Base-by-base conservation (phyloP, 2,888 invertebrate genomes). In the Galerucella nymphaeae region DNA sequence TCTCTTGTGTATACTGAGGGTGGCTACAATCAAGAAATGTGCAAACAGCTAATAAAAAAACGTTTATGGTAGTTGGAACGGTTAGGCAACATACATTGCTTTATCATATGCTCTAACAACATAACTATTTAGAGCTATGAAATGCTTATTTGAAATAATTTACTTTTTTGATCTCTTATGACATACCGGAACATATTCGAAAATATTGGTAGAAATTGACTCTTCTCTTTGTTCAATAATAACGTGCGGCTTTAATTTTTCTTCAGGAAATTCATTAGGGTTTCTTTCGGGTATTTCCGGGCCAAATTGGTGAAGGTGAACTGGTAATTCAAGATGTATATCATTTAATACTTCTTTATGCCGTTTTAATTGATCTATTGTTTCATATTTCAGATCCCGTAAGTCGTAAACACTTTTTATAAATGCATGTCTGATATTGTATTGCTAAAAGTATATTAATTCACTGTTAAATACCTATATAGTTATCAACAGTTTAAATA, bases 241-340 rank as follows among this genome's bases (percentile, higher is more conserved):
- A 1, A 82, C 73, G 30, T 75, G 71, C 10, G 80, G 77, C 73
- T 75, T 75, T n/a, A 82, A 72, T 64, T 80, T 78, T 61, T 78
- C 76, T 66, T 83, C 82, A 8, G 84, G 84, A 78, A 79, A 83
- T 74, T 84, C 83, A 1, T 72, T 50, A 10, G 71, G 71, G 30
- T 80, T 74, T 23, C 75, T 71, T 9, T 77, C 74, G 3, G 80
- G 82, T 14, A 83, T 78, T 8, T 65, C 48, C 6, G 83, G 82
- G 13, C 79, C 80, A n/a, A 69, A 66, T 71, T 75, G 75, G 66
- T 76, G 72, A 23, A 79, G 61, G 6, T 68, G 38, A 23, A 73
- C 70, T 1, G 83, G 82, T 18, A 83, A 73, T 75, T 84, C 83
- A 50, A 85, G 75, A 5, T 93, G 91, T 50, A 94, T 89, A 72